phyloP scores from a whole-genome alignment of 2,888 invertebrate species.

The Orthonevra nobilis region DNA sequence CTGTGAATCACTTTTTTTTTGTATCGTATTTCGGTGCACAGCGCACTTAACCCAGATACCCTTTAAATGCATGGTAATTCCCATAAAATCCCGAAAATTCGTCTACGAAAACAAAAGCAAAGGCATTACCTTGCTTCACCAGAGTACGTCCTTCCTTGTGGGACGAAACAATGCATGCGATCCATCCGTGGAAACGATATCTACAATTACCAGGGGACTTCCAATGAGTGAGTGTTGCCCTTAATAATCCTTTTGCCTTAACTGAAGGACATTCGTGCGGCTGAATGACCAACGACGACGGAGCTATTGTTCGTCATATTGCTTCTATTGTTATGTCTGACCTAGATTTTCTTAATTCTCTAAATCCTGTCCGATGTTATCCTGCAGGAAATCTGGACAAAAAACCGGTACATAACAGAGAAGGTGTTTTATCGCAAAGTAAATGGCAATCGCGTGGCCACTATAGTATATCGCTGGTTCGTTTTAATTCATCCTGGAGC shows the following conservation, averaged over 20 bases:
- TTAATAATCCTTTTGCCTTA: conserved; percentile 42
- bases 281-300: neutral
- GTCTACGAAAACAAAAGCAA: conserved; percentile 14
- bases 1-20: conserved; percentile 14
- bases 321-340: conserved; percentile 61
- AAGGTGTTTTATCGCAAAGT: conserved; percentile 60
- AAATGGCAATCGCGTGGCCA: conserved; percentile 62
- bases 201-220: conserved; percentile 37
- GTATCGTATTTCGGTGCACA: conserved; percentile 3
- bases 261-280: conserved; percentile 49
- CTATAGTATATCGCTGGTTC: neutral
- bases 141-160: neutral
- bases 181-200: conserved; percentile 4
- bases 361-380: conserved; percentile 58
- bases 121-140: conserved; percentile 2
- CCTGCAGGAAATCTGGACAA: conserved; percentile 57
- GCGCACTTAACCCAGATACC: conserved; percentile 53
- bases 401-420: conserved; percentile 48
- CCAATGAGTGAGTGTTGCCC: conserved; percentile 29
- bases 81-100: conserved; percentile 35
- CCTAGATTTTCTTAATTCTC: conserved; percentile 56
- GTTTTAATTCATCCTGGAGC: conserved; percentile 48
- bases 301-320: conserved; percentile 40
- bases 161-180: neutral
- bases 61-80: conserved; percentile 38